A percentile compares a stretch with the other conserved stretches of the same genome.
Evolutionary conservation across 2,888 invertebrate genomes (phyloP).

Genomic region (Drosophila peninsularis): DNA sequence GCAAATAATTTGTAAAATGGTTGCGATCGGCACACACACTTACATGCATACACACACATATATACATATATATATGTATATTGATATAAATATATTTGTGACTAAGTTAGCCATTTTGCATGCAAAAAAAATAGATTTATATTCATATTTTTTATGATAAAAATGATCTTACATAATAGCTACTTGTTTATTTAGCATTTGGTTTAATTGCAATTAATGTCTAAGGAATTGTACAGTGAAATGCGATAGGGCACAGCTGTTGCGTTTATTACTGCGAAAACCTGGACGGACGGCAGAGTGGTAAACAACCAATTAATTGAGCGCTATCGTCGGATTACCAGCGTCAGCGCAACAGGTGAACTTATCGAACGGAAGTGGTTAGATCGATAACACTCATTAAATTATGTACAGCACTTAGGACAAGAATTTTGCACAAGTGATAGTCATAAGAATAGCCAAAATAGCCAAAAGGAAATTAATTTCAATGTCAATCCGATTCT

Average conservation of each 20-base stretch:
- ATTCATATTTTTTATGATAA: constrained; percentile 19
- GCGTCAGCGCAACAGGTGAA: constrained; percentile 44
- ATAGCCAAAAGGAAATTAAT: constrained; percentile 31
- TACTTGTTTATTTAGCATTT: constrained; percentile 32
- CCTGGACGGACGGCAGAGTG: constrained; percentile 5
- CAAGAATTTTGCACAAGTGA: constrained; percentile 12
- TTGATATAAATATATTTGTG: not conserved
- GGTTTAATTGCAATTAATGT: constrained; percentile 31
- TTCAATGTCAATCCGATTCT: constrained; percentile 43
- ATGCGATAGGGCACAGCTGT: constrained; percentile 46
- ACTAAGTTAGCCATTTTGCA: not conserved
- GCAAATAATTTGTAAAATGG: constrained; percentile 31
- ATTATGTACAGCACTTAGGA: constrained; percentile 3
- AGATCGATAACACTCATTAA: constrained; percentile 40
- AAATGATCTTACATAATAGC: constrained; percentile 54
- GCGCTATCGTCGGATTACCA: constrained; percentile 28
- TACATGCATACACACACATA: not conserved
- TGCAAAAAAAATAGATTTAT: not conserved
- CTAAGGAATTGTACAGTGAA: constrained; percentile 19
- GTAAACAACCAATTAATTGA: constrained; percentile 19
- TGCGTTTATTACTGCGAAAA: constrained; percentile 35
- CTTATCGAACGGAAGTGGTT: constrained; percentile 30
- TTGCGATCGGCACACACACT: not conserved
- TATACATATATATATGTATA: not conserved
- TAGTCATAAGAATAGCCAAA: constrained; percentile 34